Conservation (phyloP, 1,140 invertebrate genomes). For the Galleria mellonella region DNA sequence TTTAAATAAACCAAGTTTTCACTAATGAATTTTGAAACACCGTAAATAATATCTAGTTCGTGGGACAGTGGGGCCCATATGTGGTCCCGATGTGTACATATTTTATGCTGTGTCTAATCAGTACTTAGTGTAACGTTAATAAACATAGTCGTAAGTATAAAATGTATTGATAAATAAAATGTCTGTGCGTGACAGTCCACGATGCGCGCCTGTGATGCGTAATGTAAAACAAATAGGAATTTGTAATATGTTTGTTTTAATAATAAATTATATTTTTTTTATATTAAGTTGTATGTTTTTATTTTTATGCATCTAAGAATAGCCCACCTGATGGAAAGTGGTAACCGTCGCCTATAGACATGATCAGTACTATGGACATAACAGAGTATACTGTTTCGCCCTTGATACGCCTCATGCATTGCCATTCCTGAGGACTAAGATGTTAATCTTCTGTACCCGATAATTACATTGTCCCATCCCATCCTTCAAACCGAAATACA, state of each 20-base stretch:
- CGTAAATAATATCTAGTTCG: constrained; percentile 8
- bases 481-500: too few relatives aligned
- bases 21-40: too few relatives aligned
- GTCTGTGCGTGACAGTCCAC: constrained; percentile 36
- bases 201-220: constrained; percentile 19
- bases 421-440: too few relatives aligned
- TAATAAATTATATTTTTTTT: constrained; percentile 68
- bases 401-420: too few relatives aligned
- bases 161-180: constrained; percentile 11
- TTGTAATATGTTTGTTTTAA: constrained; percentile 64
- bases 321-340: too few relatives aligned
- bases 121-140: constrained; percentile 45
- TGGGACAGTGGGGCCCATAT: constrained; percentile 34
- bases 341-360: too few relatives aligned
- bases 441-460: too few relatives aligned
- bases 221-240: constrained; percentile 54
- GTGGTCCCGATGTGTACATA: constrained; percentile 39
- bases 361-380: too few relatives aligned
- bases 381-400: too few relatives aligned
- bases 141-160: constrained; percentile 42
- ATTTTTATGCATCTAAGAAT: not conserved
- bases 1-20: too few relatives aligned
- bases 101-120: constrained; percentile 45
- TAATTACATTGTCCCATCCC: too few relatives aligned
- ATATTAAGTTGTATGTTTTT: constrained; percentile 5